Evolutionary conservation across 2,113 vertebrate species (phyloP).

Genomic region (Nymphicus hollandicus): DNA sequence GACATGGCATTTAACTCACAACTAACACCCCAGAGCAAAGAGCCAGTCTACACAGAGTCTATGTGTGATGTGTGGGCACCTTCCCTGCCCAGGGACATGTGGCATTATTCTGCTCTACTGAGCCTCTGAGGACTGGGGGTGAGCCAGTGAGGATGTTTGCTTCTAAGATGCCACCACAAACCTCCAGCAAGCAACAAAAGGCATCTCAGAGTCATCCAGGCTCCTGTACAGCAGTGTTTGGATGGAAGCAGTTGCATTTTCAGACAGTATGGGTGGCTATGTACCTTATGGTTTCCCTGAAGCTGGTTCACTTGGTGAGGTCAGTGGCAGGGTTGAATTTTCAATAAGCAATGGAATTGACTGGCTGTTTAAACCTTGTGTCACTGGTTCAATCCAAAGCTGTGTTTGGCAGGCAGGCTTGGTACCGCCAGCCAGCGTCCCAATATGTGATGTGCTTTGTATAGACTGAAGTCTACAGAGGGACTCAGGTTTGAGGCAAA

Average conservation of each 20-base stretch:
- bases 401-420: neutral
- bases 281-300: neutral
- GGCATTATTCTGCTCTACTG: neutral
- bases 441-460: neutral
- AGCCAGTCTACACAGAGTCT: neutral
- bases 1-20: neutral
- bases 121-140: neutral
- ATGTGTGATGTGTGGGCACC: fast-evolving
- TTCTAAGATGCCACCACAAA: neutral
- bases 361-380: neutral
- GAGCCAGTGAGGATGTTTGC: neutral
- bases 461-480: neutral
- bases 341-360: neutral
- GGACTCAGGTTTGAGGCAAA: neutral
- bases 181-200: neutral
- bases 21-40: neutral
- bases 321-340: neutral
- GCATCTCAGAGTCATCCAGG: neutral
- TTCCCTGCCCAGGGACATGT: neutral
- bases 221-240: neutral
- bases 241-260: neutral
- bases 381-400: neutral
- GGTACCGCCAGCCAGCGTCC: neutral
- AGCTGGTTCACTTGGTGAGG: neutral
- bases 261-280: neutral